Evolutionary conservation across 2,888 invertebrate species (phyloP).

Genomic region (Conus canariensis): DNA sequence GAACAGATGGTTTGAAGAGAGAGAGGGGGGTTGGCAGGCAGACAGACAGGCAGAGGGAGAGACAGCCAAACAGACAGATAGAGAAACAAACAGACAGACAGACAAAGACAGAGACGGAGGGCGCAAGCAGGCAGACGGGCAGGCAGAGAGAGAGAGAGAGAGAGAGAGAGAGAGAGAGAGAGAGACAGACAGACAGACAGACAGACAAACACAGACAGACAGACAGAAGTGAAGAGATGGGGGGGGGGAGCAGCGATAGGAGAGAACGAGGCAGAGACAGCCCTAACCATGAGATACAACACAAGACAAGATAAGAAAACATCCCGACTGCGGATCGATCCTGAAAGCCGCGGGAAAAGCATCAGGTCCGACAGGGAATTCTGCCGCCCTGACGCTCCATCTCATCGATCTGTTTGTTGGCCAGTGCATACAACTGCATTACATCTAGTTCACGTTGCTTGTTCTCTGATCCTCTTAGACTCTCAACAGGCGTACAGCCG

Average conservation of each 20-base stretch:
- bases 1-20: background rate
- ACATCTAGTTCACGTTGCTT: no score
- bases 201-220: background rate
- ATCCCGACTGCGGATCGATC: no score
- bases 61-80: slow-evolving; percentile 22
- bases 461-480: no score
- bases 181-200: background rate
- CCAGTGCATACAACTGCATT: no score
- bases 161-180: background rate
- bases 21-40: background rate
- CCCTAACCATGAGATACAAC: background rate
- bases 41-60: slow-evolving; percentile 18
- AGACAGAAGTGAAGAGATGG: background rate
- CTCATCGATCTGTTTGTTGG: no score
- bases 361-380: no score
- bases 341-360: no score
- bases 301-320: no score
- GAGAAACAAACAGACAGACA: slow-evolving; percentile 14
- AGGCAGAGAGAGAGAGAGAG: background rate
- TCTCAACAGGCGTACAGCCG: no score
- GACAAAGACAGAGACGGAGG: slow-evolving; percentile 13
- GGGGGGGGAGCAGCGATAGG: background rate
- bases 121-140: background rate
- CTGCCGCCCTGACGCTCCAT: no score
- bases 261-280: background rate